These are phyloP conservation scores for Platorchestia sp. DNA, from an alignment of 1,140 invertebrate species.

Conservation along the genomic window DNA sequence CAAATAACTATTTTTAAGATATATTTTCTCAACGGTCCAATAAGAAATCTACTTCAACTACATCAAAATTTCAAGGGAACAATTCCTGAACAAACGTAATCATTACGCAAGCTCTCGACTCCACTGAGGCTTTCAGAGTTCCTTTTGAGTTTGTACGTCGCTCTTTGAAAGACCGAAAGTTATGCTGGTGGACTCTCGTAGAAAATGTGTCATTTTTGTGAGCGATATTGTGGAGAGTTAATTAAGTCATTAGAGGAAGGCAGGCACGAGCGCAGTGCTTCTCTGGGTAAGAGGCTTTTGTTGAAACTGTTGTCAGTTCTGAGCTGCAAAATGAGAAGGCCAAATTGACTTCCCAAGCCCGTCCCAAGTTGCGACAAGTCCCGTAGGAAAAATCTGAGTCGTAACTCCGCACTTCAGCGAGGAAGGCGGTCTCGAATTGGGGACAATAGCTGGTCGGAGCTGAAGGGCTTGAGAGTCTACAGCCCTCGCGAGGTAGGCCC, in stretches of 20 bases:
- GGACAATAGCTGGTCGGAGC: neutral
- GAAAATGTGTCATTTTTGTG: slow-evolving; percentile 1
- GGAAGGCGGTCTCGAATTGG: neutral
- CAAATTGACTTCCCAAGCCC: slow-evolving; percentile 25
- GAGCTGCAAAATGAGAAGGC: slow-evolving; percentile 7
- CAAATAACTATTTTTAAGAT: too few species aligned
- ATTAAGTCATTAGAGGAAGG: slow-evolving; percentile 12
- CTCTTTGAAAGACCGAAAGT: neutral
- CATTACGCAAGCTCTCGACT: too few species aligned
- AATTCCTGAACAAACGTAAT: too few species aligned
- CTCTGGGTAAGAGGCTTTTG: slow-evolving; percentile 10
- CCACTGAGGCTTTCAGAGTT: too few species aligned
- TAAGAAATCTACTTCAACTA: too few species aligned
- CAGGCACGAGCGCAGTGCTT: neutral
- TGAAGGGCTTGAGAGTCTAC: neutral
- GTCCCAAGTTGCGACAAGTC: slow-evolving; percentile 14
- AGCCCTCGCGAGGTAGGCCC: slow-evolving; percentile 22
- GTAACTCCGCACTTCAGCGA: neutral
- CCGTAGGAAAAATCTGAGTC: neutral
- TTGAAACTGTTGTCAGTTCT: neutral
- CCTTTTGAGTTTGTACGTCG: neutral
- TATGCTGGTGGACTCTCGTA: neutral
- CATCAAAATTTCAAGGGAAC: too few species aligned
- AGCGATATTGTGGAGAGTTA: slow-evolving; percentile 32
- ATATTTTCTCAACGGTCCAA: too few species aligned